Percentiles rank a stretch among this genome's conserved stretches.
phyloP scores from a whole-genome alignment of 2,888 invertebrate species.

The Eristalis intricaria region DNA sequence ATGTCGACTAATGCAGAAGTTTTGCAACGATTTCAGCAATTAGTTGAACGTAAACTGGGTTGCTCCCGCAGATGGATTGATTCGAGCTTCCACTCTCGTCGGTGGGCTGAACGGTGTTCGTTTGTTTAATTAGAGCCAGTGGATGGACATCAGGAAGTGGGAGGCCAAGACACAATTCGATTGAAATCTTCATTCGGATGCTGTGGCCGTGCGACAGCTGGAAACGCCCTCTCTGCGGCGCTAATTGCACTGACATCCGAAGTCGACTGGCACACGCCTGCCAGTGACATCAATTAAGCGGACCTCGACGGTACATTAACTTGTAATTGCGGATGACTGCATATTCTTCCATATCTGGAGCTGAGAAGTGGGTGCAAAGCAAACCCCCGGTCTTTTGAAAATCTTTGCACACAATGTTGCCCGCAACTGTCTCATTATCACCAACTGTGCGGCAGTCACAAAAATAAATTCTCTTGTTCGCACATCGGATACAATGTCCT shows the following conservation, averaged over 20 bases:
- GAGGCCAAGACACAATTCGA: neutral
- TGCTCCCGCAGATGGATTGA: slow-evolving; percentile 41
- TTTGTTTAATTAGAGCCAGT: slow-evolving; percentile 3
- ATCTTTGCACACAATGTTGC: neutral
- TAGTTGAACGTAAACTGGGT: slow-evolving; percentile 58
- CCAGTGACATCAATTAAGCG: too few species aligned
- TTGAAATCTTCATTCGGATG: neutral
- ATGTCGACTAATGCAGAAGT: slow-evolving; percentile 31
- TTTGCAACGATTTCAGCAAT: slow-evolving; percentile 52
- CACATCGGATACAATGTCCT: slow-evolving; percentile 31
- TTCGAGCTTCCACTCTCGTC: slow-evolving; percentile 21
- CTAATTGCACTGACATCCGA: neutral
- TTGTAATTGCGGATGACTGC: too few species aligned
- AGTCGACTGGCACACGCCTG: too few species aligned
- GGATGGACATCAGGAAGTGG: slow-evolving; percentile 1
- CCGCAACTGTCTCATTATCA: neutral
- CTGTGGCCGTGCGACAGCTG: neutral
- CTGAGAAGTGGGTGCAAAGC: neutral
- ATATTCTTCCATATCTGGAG: neutral
- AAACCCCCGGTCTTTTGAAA: neutral
- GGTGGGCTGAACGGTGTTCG: slow-evolving; percentile 8
- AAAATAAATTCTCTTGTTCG: slow-evolving; percentile 18
- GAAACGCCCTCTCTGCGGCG: neutral
- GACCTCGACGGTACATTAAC: too few species aligned
- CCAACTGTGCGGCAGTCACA: neutral